Evolutionary conservation across 2,888 invertebrate genomes (phyloP).

Genomic region (Xanthorhoe designata): DNA sequence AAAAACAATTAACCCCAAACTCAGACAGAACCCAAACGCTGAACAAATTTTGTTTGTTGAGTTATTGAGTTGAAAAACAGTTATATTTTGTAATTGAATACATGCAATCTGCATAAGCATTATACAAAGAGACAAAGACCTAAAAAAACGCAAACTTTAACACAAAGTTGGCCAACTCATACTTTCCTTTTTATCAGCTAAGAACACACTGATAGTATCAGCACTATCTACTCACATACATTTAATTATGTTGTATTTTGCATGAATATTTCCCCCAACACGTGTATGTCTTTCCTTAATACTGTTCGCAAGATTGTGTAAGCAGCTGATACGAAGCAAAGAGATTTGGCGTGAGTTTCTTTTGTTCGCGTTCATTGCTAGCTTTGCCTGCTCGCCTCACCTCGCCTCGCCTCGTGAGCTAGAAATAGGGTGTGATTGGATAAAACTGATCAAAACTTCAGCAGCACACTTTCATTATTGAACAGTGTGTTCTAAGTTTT

Average conservation of each 20-base stretch:
- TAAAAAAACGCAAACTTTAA: no score
- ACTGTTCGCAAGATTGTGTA: slow-evolving; percentile 42
- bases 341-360: slow-evolving; percentile 53
- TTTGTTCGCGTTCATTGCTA: slow-evolving; percentile 30
- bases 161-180: no score
- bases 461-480: slow-evolving; percentile 2
- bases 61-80: no score
- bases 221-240: no score
- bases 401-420: background rate
- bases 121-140: no score
- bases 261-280: background rate
- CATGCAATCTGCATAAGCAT: no score
- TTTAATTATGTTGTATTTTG: background rate
- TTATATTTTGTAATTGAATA: no score
- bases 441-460: slow-evolving; percentile 6
- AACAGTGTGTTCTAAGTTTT: background rate
- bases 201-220: no score
- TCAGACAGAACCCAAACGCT: no score
- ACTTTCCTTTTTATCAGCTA: no score
- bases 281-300: slow-evolving; percentile 32
- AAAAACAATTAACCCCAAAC: no score
- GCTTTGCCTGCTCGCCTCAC: background rate
- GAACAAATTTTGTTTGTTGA: no score
- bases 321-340: slow-evolving; percentile 49
- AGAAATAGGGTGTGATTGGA: background rate